A percentile compares a stretch with the other conserved stretches of the same genome.
Evolutionary conservation across 2,113 vertebrate species (phyloP).

Genomic region (Ascaphus truei): DNA sequence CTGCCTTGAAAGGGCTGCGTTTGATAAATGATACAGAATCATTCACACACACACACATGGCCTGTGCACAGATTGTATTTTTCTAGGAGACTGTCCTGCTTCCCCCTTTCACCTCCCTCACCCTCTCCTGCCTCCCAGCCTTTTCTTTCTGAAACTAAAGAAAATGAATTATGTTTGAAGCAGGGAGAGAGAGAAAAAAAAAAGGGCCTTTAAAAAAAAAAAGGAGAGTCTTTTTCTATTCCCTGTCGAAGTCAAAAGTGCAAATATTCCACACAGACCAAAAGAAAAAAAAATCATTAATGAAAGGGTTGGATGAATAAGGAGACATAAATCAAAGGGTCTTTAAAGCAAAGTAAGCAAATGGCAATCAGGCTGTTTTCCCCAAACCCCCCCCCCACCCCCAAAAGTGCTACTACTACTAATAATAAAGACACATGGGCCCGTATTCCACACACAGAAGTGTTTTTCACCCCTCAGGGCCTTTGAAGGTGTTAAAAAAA

Average conservation of each 20-base stretch:
- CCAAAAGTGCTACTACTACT: too few relatives aligned
- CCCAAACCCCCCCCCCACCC: background rate
- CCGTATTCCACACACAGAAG: too few relatives aligned
- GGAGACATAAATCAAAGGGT: background rate
- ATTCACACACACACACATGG: constrained; percentile 22
- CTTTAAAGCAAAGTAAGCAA: background rate
- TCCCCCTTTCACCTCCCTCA: constrained; percentile 16
- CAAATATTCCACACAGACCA: constrained; percentile 11
- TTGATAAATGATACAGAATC: constrained; percentile 6
- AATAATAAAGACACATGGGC: too few relatives aligned
- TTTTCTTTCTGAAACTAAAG: constrained; percentile 20
- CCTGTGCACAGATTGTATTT: background rate
- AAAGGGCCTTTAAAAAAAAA: constrained; percentile 1
- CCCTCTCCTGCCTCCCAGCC: constrained; percentile 15
- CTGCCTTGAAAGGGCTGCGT: background rate
- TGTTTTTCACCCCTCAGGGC: too few relatives aligned
- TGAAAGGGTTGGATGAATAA: constrained; percentile 1
- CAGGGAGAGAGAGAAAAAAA: constrained; percentile 20
- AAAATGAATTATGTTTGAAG: constrained; percentile 30
- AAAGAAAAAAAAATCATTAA: background rate
- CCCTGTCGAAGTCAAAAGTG: constrained; percentile 22
- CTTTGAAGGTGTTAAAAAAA: too few relatives aligned
- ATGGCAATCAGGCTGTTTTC: too few relatives aligned
- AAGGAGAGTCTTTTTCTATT: constrained; percentile 7
- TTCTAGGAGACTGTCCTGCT: background rate